phyloP scores from a whole-genome alignment of 2,797 vertebrate species.

The Ficedula albicollis region DNA sequence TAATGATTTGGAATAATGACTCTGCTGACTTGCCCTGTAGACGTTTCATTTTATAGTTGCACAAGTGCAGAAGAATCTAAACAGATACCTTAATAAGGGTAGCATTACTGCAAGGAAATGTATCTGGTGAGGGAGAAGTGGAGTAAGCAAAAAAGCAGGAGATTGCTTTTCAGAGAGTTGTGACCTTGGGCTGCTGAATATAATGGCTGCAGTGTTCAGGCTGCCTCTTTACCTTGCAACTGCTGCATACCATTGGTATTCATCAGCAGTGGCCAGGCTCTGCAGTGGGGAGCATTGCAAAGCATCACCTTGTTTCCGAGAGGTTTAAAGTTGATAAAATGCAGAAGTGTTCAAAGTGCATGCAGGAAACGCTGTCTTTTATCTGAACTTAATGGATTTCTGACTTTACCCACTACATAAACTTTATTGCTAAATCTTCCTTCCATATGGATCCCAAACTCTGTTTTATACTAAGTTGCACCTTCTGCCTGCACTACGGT shows the following conservation, averaged over 20 bases:
- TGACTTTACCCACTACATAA: not conserved
- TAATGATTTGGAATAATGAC: not conserved
- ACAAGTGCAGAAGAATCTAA: not conserved
- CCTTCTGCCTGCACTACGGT: not conserved
- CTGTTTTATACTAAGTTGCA: not conserved
- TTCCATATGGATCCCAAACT: not conserved
- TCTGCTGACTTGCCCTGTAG: not conserved
- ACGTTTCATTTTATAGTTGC: not conserved
- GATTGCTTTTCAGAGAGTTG: conserved; percentile 22
- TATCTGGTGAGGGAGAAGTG: not conserved
- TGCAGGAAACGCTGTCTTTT: not conserved
- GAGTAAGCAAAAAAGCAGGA: not conserved
- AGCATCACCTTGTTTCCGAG: not conserved
- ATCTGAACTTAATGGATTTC: not conserved
- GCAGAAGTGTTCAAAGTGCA: not conserved
- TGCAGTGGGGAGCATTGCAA: not conserved
- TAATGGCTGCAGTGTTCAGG: conserved; percentile 26
- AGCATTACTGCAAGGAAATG: not conserved
- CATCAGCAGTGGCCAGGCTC: not conserved
- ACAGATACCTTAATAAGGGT: not conserved
- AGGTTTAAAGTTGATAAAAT: not conserved
- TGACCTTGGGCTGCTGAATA: not conserved
- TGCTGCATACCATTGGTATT: conserved; percentile 13
- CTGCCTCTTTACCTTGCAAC: conserved; percentile 19
- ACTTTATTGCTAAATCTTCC: not conserved